Percentiles rank a stretch among this genome's conserved stretches.
Conservation (phyloP, 2,797 vertebrate genomes). For the Dallia pectoralis region DNA sequence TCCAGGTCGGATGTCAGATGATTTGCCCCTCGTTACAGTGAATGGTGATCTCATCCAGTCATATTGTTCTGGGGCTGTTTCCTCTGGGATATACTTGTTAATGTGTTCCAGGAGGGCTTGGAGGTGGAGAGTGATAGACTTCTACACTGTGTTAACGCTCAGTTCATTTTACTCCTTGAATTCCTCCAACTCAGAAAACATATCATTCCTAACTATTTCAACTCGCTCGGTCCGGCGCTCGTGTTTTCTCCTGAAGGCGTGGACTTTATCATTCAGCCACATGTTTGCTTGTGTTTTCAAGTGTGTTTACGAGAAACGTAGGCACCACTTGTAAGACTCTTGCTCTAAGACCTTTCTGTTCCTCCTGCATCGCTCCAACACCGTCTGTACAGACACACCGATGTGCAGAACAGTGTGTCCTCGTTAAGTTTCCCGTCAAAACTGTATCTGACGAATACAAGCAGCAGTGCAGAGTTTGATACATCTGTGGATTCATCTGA, state of each 20-base stretch:
- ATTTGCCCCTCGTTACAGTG: slow-evolving; percentile 19
- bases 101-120: slow-evolving; percentile 22
- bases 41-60: slow-evolving; percentile 35
- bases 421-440: no score
- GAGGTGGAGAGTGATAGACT: no score
- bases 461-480: not conserved
- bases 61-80: slow-evolving; percentile 25
- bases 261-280: slow-evolving; percentile 10
- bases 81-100: slow-evolving; percentile 31
- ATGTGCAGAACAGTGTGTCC: no score
- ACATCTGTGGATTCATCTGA: slow-evolving; percentile 23
- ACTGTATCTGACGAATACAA: no score
- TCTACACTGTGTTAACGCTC: no score
- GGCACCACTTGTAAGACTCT: slow-evolving; percentile 4
- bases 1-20: slow-evolving; percentile 18
- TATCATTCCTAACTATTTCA: no score
- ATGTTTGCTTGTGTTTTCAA: slow-evolving; percentile 3
- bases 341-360: not conserved
- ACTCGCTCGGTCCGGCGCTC: no score
- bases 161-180: no score
- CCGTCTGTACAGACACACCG: not conserved
- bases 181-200: no score
- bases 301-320: no score
- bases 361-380: not conserved
- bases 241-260: slow-evolving; percentile 11